These are phyloP conservation scores for Strigamia transsilvanica DNA, from an alignment of 2,888 invertebrate genomes.

Conservation along the genomic window DNA sequence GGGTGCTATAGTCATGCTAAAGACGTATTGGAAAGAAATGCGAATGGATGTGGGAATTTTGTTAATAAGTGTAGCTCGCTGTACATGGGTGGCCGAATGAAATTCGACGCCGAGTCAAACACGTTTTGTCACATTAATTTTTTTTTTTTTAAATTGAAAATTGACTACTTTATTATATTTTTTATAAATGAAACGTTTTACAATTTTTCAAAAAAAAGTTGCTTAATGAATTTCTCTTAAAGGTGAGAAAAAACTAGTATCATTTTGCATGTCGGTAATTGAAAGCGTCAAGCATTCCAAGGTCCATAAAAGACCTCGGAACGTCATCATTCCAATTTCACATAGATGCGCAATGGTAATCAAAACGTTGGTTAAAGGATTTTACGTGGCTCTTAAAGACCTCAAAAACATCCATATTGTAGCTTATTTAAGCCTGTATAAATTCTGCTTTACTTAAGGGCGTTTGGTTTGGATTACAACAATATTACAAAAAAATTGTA, in stretches of 20 bases:
- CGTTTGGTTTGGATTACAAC: too few relatives aligned
- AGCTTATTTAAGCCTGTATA: neutral
- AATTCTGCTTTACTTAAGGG: too few relatives aligned
- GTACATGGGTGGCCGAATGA: neutral
- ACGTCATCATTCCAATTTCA: slow-evolving; percentile 8
- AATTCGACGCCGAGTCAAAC: neutral
- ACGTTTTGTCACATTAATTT: neutral
- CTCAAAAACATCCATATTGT: slow-evolving; percentile 28
- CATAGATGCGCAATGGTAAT: neutral
- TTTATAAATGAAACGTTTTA: neutral
- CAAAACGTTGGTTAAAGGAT: neutral
- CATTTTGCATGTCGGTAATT: slow-evolving; percentile 11
- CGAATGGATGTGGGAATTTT: slow-evolving; percentile 10
- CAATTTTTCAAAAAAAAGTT: neutral
- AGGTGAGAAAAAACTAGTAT: neutral
- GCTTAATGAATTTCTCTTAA: neutral
- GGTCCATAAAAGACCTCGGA: slow-evolving; percentile 2
- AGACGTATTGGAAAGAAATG: neutral
- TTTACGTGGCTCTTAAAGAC: neutral
- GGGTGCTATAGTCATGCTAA: neutral
- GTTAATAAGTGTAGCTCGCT: neutral
- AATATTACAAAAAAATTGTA: too few relatives aligned
- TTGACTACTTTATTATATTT: neutral
- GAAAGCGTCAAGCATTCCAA: neutral
- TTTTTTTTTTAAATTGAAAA: neutral